Percentiles rank a stretch among this genome's conserved stretches.
Conservation (phyloP, 2,888 invertebrate genomes). For the Cepaea hortensis region DNA sequence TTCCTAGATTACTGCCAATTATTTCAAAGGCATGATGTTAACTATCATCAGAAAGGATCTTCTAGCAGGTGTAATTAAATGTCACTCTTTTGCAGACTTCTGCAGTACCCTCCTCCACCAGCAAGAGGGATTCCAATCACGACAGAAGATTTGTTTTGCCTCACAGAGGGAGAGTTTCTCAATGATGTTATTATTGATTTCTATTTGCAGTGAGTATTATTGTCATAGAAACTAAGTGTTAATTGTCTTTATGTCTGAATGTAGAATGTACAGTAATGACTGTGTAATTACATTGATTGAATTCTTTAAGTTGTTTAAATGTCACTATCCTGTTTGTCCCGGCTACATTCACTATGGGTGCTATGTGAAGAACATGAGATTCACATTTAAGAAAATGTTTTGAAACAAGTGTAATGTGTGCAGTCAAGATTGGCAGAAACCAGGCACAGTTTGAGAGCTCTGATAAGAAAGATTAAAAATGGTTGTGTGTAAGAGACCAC, state of each 20-base stretch:
- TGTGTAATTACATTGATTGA: background rate
- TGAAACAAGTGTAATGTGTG: too few species aligned
- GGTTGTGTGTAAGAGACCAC: too few species aligned
- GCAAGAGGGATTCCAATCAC: slow-evolving; percentile 92
- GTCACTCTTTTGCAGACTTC: slow-evolving; percentile 62
- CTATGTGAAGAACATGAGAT: too few species aligned
- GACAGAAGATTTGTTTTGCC: slow-evolving; percentile 93
- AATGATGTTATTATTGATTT: slow-evolving; percentile 99
- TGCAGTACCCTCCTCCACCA: slow-evolving; percentile 86
- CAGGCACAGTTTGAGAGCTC: too few species aligned
- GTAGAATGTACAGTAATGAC: background rate
- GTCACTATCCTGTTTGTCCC: too few species aligned
- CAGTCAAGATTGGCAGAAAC: too few species aligned
- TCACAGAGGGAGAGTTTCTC: slow-evolving; percentile 93
- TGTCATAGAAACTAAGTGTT: background rate
- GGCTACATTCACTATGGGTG: too few species aligned
- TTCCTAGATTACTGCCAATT: background rate
- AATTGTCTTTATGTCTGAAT: background rate
- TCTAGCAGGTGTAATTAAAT: too few species aligned
- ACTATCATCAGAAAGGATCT: too few species aligned
- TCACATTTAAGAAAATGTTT: too few species aligned
- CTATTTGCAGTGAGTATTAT: slow-evolving; percentile 84
- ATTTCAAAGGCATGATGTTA: background rate
- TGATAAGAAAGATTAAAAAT: too few species aligned
- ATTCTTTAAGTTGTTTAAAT: too few species aligned